Base-by-base conservation (phyloP, 2,797 vertebrate species). In the Sphenodon punctatus region DNA sequence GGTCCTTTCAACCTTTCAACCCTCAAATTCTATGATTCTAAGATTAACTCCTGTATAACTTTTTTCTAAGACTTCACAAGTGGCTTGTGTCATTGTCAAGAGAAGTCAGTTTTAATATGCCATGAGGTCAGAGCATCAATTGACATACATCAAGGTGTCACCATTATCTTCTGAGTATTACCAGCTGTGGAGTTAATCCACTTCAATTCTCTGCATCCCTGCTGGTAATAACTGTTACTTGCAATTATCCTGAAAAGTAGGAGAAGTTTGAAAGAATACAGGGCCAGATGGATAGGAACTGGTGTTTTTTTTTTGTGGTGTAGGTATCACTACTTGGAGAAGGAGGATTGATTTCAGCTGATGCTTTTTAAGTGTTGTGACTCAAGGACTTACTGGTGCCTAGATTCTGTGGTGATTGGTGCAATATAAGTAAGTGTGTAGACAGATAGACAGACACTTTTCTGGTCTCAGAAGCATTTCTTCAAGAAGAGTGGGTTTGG, bases 361-460 rank as follows among this genome's bases (percentile, higher is more conserved):
- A 55, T 51, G 55, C 13, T 63, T 72, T 69, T n/a, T n/a, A 89
- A 84, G 72, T 73, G 66, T 79, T 79, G 48, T 41, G 38, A 23
- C 80, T 77, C 77, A 79, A 91, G 71, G 79, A 69, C 70, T 80
- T 83, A 83, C 90, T 90, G 82, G 85, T 92, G 69, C 75, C 59
- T 76, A 79, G 78, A 55, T 75, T 77, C 72, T 86, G 8, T 36
- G 22, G 16, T 55, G n/a, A 19, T 55, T 55, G 27, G 19, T 20
- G 20, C 7, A 34, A 58, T 58, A 14, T 58, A 34, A 22, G 36
- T 58, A 22, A 36, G 22, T 19, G 36, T 36, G 32, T 36, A 36
- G 34, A 36, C 7, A 6, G 39, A 69, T 34, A 78, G 51, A 19
- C n/a, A n/a, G n/a, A n/a, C n/a, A n/a, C n/a, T n/a, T n/a, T n/a